A percentile compares a stretch with the other conserved stretches of the same genome.
Conservation (phyloP, 2,113 vertebrate genomes). For the Passer domesticus region DNA sequence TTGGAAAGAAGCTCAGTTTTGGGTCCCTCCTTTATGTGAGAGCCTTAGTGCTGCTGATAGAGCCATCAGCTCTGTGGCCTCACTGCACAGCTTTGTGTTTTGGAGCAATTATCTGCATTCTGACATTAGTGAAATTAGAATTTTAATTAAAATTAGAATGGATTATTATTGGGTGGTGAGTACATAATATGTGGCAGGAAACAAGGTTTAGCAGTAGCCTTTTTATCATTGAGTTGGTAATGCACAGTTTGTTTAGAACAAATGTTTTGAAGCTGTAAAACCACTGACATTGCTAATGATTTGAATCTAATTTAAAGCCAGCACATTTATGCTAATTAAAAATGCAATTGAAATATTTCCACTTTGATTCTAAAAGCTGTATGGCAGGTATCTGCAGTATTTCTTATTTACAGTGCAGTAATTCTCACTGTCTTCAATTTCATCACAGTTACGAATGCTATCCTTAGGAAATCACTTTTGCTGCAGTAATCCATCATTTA, state of each 20-base stretch:
- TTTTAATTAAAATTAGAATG: not conserved
- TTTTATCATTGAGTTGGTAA: not conserved
- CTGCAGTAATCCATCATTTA: not conserved
- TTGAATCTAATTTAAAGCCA: not conserved
- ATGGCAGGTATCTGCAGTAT: not conserved
- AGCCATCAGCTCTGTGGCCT: not conserved
- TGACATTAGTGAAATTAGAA: not conserved
- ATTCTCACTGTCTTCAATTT: not conserved
- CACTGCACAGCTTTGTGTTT: fast-evolving
- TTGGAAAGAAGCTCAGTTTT: not conserved
- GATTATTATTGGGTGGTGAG: not conserved
- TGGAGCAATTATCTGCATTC: not conserved
- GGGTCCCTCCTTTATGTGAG: not conserved
- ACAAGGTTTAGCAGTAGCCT: not conserved
- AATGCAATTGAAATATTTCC: not conserved
- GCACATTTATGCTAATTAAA: not conserved
- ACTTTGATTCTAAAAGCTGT: not conserved
- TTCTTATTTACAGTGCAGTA: not conserved
- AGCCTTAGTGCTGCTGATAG: not conserved
- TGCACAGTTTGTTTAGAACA: not conserved
- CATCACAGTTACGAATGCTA: not conserved
- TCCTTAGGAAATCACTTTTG: not conserved
- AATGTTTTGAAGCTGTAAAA: not conserved
- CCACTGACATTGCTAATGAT: not conserved
- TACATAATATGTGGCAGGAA: not conserved